Evolutionary conservation across 2,113 vertebrate species (phyloP).

Genomic region (Halcyon senegalensis): DNA sequence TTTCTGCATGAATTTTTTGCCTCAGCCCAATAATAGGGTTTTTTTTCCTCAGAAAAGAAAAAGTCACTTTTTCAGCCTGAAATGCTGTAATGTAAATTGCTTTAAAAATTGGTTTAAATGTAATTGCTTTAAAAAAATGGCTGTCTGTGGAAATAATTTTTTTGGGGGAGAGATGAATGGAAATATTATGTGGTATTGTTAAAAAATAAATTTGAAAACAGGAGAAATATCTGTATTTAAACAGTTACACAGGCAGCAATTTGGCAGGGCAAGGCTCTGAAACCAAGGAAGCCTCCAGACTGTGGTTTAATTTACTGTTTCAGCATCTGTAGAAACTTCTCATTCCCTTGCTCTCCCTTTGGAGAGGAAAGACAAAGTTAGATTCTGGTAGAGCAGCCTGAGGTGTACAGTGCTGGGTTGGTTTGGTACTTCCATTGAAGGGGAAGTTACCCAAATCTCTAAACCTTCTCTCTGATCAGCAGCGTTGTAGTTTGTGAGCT

Average conservation of each 20-base stretch:
- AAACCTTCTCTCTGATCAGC: no score
- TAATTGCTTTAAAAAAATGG: not conserved
- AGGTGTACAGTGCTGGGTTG: not conserved
- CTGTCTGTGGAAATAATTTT: not conserved
- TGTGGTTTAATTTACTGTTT: not conserved
- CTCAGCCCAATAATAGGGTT: not conserved
- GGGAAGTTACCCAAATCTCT: not conserved
- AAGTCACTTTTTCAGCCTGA: not conserved
- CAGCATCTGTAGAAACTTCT: not conserved
- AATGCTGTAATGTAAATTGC: not conserved
- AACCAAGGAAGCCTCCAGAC: not conserved
- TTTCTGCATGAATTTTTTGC: not conserved
- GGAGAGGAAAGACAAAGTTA: not conserved
- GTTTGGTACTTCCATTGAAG: not conserved
- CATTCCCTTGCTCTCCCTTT: not conserved
- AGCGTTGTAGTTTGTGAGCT: not conserved
- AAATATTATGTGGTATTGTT: not conserved
- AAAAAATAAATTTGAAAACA: not conserved
- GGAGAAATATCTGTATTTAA: not conserved
- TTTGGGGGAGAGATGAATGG: not conserved
- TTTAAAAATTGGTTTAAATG: not conserved
- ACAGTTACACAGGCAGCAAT: not conserved
- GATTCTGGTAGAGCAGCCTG: not conserved
- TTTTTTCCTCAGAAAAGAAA: not conserved
- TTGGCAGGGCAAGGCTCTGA: not conserved